Evolutionary conservation across 2,113 vertebrate genomes (phyloP).

Genomic region (Alethe diademata): DNA sequence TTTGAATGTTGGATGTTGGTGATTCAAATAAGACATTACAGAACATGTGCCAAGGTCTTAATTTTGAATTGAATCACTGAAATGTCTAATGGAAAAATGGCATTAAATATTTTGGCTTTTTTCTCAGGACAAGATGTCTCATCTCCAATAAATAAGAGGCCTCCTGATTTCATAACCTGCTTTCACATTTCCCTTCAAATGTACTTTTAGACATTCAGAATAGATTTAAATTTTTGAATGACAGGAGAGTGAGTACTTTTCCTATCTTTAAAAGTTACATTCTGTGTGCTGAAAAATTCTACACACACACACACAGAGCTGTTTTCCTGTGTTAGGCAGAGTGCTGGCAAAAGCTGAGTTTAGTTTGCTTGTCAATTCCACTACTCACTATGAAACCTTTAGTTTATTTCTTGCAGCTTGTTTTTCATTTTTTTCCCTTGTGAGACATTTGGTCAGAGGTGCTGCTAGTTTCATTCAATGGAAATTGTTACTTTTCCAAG

Average conservation of each 20-base stretch:
- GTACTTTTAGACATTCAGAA: slow-evolving; percentile 1
- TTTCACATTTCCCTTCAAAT: slow-evolving; percentile 17
- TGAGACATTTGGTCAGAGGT: neutral
- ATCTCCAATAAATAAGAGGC: neutral
- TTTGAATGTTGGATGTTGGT: neutral
- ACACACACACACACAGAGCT: rapidly evolving
- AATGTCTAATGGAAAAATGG: slow-evolving; percentile 6
- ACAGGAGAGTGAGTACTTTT: neutral
- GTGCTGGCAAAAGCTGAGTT: neutral
- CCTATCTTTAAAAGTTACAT: neutral
- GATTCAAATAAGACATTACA: slow-evolving; percentile 15
- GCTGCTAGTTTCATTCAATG: neutral
- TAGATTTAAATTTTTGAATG: slow-evolving; percentile 19
- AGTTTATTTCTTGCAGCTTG: neutral
- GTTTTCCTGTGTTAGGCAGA: neutral
- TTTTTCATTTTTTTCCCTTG: neutral
- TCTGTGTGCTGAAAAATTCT: neutral
- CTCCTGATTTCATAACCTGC: neutral
- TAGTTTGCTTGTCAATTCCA: neutral
- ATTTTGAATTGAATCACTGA: slow-evolving; percentile 1
- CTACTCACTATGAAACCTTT: neutral
- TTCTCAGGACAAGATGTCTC: neutral
- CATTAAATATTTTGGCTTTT: neutral
- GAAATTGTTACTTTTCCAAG: neutral
- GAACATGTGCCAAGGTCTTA: neutral